These are phyloP conservation scores for Chelon auratus DNA, from an alignment of 2,797 vertebrate genomes.

Conservation along the genomic window DNA sequence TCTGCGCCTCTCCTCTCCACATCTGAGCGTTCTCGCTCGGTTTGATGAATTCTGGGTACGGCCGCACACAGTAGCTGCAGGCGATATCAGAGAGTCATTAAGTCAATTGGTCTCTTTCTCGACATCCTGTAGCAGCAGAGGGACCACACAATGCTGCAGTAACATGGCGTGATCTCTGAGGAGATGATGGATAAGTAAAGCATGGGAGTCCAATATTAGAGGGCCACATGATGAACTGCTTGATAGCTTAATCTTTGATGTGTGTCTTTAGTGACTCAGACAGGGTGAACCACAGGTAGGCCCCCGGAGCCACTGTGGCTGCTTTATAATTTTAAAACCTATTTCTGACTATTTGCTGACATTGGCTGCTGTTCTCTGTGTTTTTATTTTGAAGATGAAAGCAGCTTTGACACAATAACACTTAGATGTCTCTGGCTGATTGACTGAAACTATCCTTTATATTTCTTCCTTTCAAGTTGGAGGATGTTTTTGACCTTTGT, in stretches of 20 bases:
- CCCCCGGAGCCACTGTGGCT: conserved; percentile 55
- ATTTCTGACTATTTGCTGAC: conserved; percentile 31
- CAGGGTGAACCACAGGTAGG: conserved; percentile 56
- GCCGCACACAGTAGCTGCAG: conserved; percentile 58
- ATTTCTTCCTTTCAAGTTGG: conserved; percentile 2
- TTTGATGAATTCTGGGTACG: conserved; percentile 76
- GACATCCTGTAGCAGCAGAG: conserved; percentile 54
- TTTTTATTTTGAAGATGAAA: conserved; percentile 46
- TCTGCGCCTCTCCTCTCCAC: conserved; percentile 67
- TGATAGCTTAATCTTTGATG: conserved; percentile 77
- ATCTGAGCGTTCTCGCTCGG: conserved; percentile 74
- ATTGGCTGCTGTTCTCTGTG: background rate
- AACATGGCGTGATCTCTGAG: conserved; percentile 58
- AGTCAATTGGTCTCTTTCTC: conserved; percentile 59
- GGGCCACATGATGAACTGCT: conserved; percentile 63
- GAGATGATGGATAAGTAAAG: conserved; percentile 67
- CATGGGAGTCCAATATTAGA: conserved; percentile 66
- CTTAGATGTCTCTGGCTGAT: conserved; percentile 29
- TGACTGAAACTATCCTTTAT: conserved; percentile 7
- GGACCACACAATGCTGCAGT: conserved; percentile 74
- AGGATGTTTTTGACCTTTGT: background rate
- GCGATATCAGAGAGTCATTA: conserved; percentile 73
- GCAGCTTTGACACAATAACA: conserved; percentile 23
- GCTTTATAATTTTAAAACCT: conserved; percentile 48
- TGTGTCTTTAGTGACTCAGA: conserved; percentile 52